A percentile compares a stretch with the other conserved stretches of the same genome.
These are phyloP conservation scores for Pristionchus mayeri DNA, from an alignment of 2,888 invertebrate genomes.

Conservation along the genomic window DNA sequence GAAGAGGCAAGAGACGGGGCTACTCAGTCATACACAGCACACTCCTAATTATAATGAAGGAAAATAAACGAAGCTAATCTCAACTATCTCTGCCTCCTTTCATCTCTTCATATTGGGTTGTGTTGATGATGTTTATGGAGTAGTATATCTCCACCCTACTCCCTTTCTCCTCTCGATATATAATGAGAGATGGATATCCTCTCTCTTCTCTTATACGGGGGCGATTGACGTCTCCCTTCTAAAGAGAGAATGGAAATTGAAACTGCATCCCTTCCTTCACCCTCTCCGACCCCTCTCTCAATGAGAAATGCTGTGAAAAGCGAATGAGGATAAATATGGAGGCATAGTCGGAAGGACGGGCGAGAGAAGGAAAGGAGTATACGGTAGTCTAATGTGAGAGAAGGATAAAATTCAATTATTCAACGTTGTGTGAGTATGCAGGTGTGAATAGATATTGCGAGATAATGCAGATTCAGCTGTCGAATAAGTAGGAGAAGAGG, in stretches of 20 bases:
- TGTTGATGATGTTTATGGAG: neutral
- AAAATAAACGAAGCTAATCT: neutral
- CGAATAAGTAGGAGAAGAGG: neutral
- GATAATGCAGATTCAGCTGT: conserved; percentile 6
- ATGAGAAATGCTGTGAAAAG: neutral
- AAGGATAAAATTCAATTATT: too few relatives aligned
- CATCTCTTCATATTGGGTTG: neutral
- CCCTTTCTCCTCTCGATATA: neutral
- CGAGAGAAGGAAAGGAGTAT: neutral
- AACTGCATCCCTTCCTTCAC: conserved; percentile 25
- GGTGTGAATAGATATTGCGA: neutral
- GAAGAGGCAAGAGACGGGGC: too few relatives aligned
- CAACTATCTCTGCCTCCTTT: neutral
- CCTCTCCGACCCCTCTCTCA: neutral
- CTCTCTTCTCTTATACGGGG: neutral
- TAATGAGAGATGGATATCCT: neutral
- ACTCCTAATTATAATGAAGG: too few relatives aligned
- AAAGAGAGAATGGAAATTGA: conserved; percentile 30
- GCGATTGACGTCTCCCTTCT: conserved; percentile 1
- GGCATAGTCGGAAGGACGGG: neutral
- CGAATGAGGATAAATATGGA: conserved; percentile 12
- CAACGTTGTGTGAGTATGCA: neutral
- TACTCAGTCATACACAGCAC: too few relatives aligned
- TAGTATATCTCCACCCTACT: neutral
- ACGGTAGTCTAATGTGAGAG: too few relatives aligned